Percentiles rank a stretch among this genome's conserved stretches.
Evolutionary conservation across 2,797 vertebrate genomes (phyloP).

Genomic region (Rhynchotus rufescens): DNA sequence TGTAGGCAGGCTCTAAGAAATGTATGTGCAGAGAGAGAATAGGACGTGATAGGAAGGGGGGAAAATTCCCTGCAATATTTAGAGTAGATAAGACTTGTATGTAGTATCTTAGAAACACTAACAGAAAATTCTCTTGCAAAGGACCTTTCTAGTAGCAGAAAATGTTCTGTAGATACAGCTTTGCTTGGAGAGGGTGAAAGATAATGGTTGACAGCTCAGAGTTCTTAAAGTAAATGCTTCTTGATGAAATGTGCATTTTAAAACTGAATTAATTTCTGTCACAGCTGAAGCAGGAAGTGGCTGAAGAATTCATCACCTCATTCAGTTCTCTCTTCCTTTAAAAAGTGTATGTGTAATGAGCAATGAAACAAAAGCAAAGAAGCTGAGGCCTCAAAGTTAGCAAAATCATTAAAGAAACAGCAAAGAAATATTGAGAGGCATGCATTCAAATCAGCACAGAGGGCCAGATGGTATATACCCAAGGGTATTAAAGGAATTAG

Average conservation of each 20-base stretch:
- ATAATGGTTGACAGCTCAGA: background rate
- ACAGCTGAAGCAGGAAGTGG: background rate
- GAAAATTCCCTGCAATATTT: background rate
- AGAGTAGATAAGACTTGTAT: background rate
- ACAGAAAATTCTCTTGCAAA: background rate
- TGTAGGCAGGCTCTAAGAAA: background rate
- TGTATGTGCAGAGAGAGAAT: background rate
- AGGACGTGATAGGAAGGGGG: background rate
- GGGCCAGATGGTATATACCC: conserved; percentile 69
- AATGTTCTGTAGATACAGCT: background rate
- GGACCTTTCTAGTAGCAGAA: background rate
- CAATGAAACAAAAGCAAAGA: conserved; percentile 18
- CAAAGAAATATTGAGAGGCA: conserved; percentile 46
- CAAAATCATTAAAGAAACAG: conserved; percentile 47
- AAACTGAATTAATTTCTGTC: background rate
- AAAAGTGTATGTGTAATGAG: background rate
- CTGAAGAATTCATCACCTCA: background rate
- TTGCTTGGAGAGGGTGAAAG: background rate
- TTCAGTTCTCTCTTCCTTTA: background rate
- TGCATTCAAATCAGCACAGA: conserved; percentile 22
- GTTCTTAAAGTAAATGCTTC: background rate
- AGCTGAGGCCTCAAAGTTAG: background rate
- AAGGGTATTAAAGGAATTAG: conserved; percentile 75
- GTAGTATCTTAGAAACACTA: background rate
- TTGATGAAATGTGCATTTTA: background rate